Conservation (phyloP, 2,113 vertebrate species). For the Ceyx margarethae region DNA sequence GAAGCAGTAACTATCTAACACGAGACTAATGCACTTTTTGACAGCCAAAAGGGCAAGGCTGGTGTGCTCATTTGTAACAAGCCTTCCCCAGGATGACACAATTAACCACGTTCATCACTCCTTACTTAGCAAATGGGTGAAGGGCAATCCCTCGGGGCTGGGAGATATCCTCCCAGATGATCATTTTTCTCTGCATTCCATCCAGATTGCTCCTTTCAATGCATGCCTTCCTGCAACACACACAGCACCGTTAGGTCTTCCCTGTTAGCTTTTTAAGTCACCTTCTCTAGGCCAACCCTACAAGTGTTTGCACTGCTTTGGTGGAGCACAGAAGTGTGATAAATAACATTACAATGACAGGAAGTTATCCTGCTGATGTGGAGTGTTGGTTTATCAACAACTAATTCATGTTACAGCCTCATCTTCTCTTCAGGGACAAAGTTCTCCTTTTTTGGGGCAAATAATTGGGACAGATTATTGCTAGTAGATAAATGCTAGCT, state of each 20-base stretch:
- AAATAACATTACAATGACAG: neutral
- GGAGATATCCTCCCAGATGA: constrained; percentile 75
- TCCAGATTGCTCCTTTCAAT: constrained; percentile 82
- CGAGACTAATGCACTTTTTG: neutral
- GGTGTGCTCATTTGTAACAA: neutral
- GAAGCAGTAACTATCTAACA: neutral
- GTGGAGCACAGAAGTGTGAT: neutral
- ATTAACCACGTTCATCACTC: neutral
- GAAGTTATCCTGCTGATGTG: neutral
- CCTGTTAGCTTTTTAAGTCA: neutral
- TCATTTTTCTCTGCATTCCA: constrained; percentile 76
- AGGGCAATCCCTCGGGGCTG: constrained; percentile 86
- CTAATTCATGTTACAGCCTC: neutral
- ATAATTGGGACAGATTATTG: neutral
- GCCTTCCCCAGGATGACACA: neutral
- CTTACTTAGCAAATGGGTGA: constrained; percentile 88
- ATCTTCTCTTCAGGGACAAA: neutral
- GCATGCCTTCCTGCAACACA: constrained; percentile 77
- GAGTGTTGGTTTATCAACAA: neutral
- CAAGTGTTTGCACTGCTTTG: neutral
- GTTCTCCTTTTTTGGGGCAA: neutral
- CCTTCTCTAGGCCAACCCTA: neutral
- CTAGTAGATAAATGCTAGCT: neutral
- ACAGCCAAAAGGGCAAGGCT: neutral
- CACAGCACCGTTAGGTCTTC: neutral